These are phyloP conservation scores for Mionectes olivaceus DNA, from an alignment of 2,797 vertebrate genomes.

Conservation along the genomic window DNA sequence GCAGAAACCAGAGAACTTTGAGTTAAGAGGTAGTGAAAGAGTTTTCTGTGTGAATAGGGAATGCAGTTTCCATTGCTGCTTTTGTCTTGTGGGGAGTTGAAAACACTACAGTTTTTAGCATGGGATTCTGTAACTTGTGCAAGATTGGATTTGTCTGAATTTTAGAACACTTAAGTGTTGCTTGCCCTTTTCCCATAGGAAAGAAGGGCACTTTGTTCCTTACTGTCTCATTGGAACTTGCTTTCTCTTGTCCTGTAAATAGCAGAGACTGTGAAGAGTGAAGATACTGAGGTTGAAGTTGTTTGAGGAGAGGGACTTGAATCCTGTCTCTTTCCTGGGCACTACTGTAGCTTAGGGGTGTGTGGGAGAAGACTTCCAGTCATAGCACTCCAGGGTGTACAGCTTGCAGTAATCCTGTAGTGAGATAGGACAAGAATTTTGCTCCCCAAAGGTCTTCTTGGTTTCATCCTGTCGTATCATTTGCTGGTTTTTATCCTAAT, in stretches of 20 bases:
- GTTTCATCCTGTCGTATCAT: not conserved
- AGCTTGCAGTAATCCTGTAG: not conserved
- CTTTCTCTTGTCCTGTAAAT: not conserved
- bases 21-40: not conserved
- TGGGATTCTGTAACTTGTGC: not conserved
- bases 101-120: not conserved
- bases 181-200: not conserved
- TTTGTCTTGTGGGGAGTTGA: not conserved
- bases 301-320: not conserved
- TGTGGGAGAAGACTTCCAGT: not conserved
- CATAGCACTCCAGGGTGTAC: not conserved
- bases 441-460: not conserved
- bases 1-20: not conserved
- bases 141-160: not conserved
- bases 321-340: not conserved
- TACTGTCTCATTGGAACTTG: not conserved
- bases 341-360: not conserved
- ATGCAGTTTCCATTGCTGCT: not conserved
- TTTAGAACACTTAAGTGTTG: not conserved
- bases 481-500: not conserved
- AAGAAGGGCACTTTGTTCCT: not conserved
- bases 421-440: not conserved
- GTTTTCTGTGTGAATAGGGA: not conserved
- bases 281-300: not conserved
- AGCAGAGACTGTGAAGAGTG: not conserved